phyloP scores from a whole-genome alignment of 2,797 vertebrate genomes.

The Pitangus sulphuratus region DNA sequence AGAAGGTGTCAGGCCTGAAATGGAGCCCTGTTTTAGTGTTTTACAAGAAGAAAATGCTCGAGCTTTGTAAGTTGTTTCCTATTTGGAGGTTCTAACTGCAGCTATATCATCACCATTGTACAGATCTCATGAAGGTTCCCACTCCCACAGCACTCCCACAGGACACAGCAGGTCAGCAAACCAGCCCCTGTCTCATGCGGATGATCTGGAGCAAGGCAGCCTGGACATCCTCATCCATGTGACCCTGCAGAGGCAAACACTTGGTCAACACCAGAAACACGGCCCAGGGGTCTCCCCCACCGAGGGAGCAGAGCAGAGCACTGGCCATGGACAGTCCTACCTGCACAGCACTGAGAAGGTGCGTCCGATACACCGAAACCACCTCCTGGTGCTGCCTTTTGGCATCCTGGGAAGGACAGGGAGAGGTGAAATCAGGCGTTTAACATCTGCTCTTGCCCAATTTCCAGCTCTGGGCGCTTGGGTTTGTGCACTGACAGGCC shows the following conservation, averaged over 20 bases:
- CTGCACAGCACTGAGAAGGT: conserved; percentile 93
- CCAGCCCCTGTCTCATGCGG: conserved; percentile 95
- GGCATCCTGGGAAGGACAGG: conserved; percentile 82
- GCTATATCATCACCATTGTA: not conserved
- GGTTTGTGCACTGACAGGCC: not conserved
- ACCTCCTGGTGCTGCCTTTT: conserved; percentile 96
- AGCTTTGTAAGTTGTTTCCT: not conserved
- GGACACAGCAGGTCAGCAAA: conserved; percentile 81
- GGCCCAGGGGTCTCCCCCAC: accelerated
- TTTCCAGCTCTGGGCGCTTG: not conserved
- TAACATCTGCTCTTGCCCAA: not conserved
- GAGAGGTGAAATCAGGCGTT: not conserved
- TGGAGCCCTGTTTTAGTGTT: not conserved
- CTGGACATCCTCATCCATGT: conserved; percentile 99
- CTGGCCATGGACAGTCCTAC: conserved; percentile 10
- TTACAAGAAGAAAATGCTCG: not conserved
- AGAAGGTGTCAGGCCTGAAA: not conserved
- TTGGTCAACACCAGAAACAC: not conserved
- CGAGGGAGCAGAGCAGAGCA: not conserved
- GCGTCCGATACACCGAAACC: conserved; percentile 93
- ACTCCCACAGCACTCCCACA: not conserved
- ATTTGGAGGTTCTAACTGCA: not conserved
- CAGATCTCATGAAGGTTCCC: not conserved
- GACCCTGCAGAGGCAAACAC: conserved; percentile 80
- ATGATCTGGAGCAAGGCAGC: conserved; percentile 96